Percentiles rank a stretch among this genome's conserved stretches.
Evolutionary conservation across 2,797 vertebrate species (phyloP).

Genomic region (Neosilurus hyrtlii): DNA sequence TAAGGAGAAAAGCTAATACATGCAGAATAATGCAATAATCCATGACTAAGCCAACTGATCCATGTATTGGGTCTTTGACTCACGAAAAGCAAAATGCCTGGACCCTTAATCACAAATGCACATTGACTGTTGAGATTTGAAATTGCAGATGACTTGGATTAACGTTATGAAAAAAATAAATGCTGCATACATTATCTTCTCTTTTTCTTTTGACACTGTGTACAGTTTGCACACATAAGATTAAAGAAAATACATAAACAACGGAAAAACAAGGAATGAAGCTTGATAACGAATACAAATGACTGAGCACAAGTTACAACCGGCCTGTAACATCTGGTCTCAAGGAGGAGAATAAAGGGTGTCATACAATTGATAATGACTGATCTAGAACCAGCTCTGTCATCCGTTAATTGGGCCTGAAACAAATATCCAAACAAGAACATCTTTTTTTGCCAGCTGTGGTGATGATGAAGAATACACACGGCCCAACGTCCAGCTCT

Average conservation of each 20-base stretch:
- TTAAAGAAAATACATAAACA: not conserved
- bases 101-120: not conserved
- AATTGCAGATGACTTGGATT: not conserved
- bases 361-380: conserved; percentile 1
- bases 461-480: conserved; percentile 3
- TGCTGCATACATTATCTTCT: not conserved
- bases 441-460: conserved; percentile 1
- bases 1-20: not conserved
- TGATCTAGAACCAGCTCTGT: conserved; percentile 21
- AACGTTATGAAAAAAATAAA: too few species aligned
- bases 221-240: not conserved
- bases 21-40: not conserved
- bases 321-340: not conserved
- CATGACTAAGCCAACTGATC: not conserved
- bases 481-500: conserved; percentile 3
- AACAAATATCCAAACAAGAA: conserved; percentile 15
- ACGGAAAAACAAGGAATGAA: not conserved
- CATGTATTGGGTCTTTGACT: not conserved
- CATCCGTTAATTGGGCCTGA: conserved; percentile 17
- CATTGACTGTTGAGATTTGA: not conserved
- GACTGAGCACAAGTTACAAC: not conserved
- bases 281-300: not conserved
- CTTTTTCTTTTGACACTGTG: too few species aligned
- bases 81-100: not conserved
- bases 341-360: not conserved